Evolutionary conservation across 2,888 invertebrate species (phyloP), one percentile per base, ranked within the genome.

Genomic region (Hyppa rectilinea): DNA sequence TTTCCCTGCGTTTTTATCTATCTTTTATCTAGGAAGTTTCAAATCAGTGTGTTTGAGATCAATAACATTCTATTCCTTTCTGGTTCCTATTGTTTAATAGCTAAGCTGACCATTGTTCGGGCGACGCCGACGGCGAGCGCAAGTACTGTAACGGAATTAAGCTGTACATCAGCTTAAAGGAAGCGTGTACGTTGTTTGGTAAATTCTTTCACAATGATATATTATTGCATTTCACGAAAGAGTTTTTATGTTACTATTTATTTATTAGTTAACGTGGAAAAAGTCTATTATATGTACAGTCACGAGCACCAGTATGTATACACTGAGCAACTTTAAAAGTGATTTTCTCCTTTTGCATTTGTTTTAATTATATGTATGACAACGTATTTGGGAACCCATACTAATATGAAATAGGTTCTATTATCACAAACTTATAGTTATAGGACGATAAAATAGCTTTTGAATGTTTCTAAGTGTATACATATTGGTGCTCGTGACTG

Each of bases 101-200:
- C 40, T 89, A 86, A 87, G 78, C 85, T 85, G 82, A 80, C 87
- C 83, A 88, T 90, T 90, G 89, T 91, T 88, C 88, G 72, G 73
- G 78, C 76, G 74, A 78, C 77, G 80, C 71, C 73, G 77, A 82
- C 77, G 80, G 71, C 73, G 77, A 82, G 66, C 71, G 80, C 81
- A 83, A 82, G 83, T 81, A 82, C 82, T 69, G 82, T 89, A 89
- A 90, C 89, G 87, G 87, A 89, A 91, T 91, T 89, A 89, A 89
- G 88, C 87, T 87, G 84, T 87, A 83, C 87, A 87, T 86, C 84
- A 84, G 85, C 81, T 87, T 84, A 81, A 72, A 83, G 82, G 82
- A 82, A 82, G 78, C 82, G 70, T 83, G 36, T 59, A 67, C 68
- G 73, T 73, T 72, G 76, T 82, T 80, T 82, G 75, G 62, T 71